Conservation (phyloP, 2,888 invertebrate species). For the Lissocephala sabroskyi region DNA sequence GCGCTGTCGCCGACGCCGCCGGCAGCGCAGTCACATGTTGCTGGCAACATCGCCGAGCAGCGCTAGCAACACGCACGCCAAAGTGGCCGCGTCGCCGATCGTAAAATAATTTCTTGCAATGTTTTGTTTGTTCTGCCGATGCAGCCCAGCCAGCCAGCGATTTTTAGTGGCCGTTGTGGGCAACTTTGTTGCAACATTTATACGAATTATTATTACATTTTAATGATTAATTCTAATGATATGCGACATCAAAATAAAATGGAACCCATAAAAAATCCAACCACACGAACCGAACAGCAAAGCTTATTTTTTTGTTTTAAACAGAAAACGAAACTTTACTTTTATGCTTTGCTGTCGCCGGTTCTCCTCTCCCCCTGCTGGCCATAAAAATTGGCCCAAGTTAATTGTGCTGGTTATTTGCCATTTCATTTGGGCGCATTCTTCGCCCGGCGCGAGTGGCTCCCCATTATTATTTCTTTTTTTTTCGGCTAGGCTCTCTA, state of each 20-base stretch:
- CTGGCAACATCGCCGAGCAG: constrained; percentile 15
- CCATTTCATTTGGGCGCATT: too few relatives aligned
- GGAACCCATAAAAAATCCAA: constrained; percentile 33
- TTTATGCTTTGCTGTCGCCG: constrained; percentile 1
- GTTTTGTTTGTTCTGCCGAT: constrained; percentile 24
- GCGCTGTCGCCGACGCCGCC: neutral
- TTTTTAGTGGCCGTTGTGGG: constrained; percentile 18
- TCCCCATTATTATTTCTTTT: constrained; percentile 18
- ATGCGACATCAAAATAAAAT: constrained; percentile 63
- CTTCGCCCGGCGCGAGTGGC: too few relatives aligned
- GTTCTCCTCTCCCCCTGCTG: neutral
- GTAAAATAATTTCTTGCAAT: constrained; percentile 43
- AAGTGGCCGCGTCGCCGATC: constrained; percentile 35
- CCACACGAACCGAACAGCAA: constrained; percentile 31
- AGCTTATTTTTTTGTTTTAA: neutral
- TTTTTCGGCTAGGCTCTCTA: constrained; percentile 24
- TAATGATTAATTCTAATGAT: constrained; percentile 70
- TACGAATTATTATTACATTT: constrained; percentile 68
- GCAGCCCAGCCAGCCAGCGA: constrained; percentile 8
- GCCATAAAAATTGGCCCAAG: constrained; percentile 57
- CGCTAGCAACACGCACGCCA: constrained; percentile 26
- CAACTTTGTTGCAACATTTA: constrained; percentile 68
- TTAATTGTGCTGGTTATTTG: constrained; percentile 62
- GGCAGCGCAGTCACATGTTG: constrained; percentile 34
- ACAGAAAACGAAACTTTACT: constrained; percentile 2